Conservation (phyloP, 2,888 invertebrate species). For the Melinaea menophilus region DNA sequence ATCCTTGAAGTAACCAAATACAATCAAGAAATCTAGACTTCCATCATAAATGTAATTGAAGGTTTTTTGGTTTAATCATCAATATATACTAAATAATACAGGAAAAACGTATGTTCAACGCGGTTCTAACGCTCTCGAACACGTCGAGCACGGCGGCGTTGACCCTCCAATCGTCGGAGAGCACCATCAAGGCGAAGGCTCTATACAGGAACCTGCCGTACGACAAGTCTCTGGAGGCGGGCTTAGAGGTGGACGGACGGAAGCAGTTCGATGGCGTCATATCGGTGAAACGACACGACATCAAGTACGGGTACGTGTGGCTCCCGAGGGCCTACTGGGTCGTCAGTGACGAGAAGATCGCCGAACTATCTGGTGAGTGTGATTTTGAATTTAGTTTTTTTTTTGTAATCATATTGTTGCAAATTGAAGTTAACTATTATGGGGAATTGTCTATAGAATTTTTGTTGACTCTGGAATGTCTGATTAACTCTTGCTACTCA, state of each 20-base stretch:
- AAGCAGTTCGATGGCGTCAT: conserved; percentile 83
- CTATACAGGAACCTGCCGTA: conserved; percentile 83
- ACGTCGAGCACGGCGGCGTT: conserved; percentile 72
- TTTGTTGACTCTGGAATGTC: too few relatives aligned
- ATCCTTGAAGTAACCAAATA: too few relatives aligned
- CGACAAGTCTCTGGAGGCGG: conserved; percentile 83
- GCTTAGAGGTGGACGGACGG: conserved; percentile 84
- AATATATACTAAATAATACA: conserved; percentile 33
- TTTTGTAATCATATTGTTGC: too few relatives aligned
- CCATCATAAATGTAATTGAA: neutral
- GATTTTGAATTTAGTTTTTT: neutral
- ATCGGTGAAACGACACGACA: conserved; percentile 77
- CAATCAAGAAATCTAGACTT: neutral
- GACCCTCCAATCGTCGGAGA: conserved; percentile 81
- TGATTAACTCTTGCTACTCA: too few relatives aligned
- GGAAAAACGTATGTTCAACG: conserved; percentile 74
- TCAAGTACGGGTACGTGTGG: conserved; percentile 83
- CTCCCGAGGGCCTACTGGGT: conserved; percentile 83
- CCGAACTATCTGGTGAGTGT: conserved; percentile 81
- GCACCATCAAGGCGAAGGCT: conserved; percentile 83
- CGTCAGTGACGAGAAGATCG: conserved; percentile 84
- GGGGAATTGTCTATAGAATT: too few relatives aligned
- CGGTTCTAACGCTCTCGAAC: conserved; percentile 55
- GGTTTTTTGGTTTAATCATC: too few relatives aligned
- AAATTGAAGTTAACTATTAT: too few relatives aligned